Base-by-base conservation (phyloP, 2,888 invertebrate species). In the Agrochola lychnidis region DNA sequence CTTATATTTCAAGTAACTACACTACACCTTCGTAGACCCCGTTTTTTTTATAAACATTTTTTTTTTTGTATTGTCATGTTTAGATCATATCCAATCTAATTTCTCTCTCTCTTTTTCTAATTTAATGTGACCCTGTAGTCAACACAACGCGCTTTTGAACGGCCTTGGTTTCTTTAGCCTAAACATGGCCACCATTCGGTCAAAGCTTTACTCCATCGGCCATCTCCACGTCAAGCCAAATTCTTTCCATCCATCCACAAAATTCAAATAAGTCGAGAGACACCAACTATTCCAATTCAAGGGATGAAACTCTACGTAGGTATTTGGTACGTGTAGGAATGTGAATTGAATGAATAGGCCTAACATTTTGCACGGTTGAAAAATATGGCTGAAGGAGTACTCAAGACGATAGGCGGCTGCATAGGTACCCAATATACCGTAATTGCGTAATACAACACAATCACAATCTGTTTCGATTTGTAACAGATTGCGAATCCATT, bases 221-320 rank as follows among this genome's bases (percentile, higher is more conserved):
- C 22, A 67, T 53, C 22, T 36, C 10, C n/a, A 5, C 51, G 10
- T 68, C 16, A 4, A 51, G 10, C 16, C n/a, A n/a, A 68, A 16
- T 56, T 70, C 56, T 42, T 69, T 30, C 5, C 19, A 56, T 16
- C 12, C 30, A 22, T 56, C n/a, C n/a, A 70, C 12, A 30, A 16
- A 69, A 72, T 73, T 73, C 42, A 45, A 72, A 70, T 70, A 73
- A 70, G 73, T 10, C 19, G 19, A 19, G 16, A 42, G 22, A n/a
- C 70, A n/a, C 73, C 30, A 36, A 57, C 73, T 57, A 73, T 73
- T 73, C 45, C 73, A 70, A 73, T 70, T 73, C 19, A n/a, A 45
- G n/a, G 36, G 45, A 36, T 70, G 57, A 70, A 73, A 73, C 72
- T 42, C 48, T n/a, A 30, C 14, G 48, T 73, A 66, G 48, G 64